phyloP scores from a whole-genome alignment of 2,797 vertebrate genomes.

The Coregonus ussuriensis region DNA sequence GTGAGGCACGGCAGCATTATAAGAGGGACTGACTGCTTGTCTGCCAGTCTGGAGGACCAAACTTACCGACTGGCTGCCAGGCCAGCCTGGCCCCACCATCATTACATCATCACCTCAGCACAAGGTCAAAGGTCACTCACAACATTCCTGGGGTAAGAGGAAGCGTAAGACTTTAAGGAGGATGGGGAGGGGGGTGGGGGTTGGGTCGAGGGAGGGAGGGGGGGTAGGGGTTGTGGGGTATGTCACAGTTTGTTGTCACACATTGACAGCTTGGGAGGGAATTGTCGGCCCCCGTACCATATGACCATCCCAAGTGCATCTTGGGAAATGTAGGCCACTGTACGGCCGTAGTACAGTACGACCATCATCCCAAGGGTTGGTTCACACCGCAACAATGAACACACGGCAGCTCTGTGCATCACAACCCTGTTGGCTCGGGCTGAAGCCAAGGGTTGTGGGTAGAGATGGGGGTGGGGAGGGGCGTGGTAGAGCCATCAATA shows the following conservation, averaged over 20 bases:
- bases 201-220: slow-evolving; percentile 18
- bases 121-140: slow-evolving; percentile 58
- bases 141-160: slow-evolving; percentile 68
- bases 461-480: slow-evolving; percentile 1
- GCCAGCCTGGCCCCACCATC: slow-evolving; percentile 76
- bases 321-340: background rate
- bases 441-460: slow-evolving; percentile 16
- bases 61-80: slow-evolving; percentile 67
- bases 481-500: background rate
- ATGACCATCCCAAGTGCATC: slow-evolving; percentile 13
- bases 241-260: slow-evolving; percentile 43
- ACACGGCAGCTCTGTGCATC: slow-evolving; percentile 19
- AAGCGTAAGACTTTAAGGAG: slow-evolving; percentile 19
- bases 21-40: slow-evolving; percentile 62
- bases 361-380: slow-evolving; percentile 12
- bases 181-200: slow-evolving; percentile 32
- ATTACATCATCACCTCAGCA: slow-evolving; percentile 73
- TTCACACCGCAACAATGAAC: slow-evolving; percentile 6
- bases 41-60: slow-evolving; percentile 60
- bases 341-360: background rate
- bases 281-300: slow-evolving; percentile 28
- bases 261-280: slow-evolving; percentile 59
- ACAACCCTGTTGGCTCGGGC: slow-evolving; percentile 19
- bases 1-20: slow-evolving; percentile 40
- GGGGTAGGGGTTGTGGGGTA: slow-evolving; percentile 34